Evolutionary conservation across 2,113 vertebrate genomes (phyloP).

Genomic region (Phainopepla nitens): DNA sequence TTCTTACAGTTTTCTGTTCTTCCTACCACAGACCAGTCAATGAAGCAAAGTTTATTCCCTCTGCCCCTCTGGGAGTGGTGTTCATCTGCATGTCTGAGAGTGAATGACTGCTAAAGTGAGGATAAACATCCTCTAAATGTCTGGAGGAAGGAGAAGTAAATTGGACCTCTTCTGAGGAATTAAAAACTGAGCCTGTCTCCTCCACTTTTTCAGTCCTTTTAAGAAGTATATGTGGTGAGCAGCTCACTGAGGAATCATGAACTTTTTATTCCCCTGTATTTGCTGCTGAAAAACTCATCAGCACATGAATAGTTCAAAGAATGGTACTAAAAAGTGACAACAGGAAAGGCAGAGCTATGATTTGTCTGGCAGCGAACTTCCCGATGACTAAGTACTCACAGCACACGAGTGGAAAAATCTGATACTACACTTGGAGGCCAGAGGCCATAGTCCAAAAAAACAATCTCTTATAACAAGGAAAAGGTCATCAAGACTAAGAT

Average conservation of each 20-base stretch:
- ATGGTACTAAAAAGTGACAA: slow-evolving; percentile 40
- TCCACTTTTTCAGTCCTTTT: neutral
- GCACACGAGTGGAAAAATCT: slow-evolving; percentile 46
- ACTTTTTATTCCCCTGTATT: neutral
- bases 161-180: neutral
- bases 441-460: slow-evolving; percentile 18
- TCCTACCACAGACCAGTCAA: slow-evolving; percentile 1
- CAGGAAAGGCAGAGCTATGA: slow-evolving; percentile 43
- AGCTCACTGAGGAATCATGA: neutral
- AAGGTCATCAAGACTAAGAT: slow-evolving; percentile 41
- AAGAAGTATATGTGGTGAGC: neutral
- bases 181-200: neutral
- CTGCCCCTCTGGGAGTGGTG: neutral
- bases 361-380: slow-evolving; percentile 1
- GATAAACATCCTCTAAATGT: neutral
- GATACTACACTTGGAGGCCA: slow-evolving; percentile 25
- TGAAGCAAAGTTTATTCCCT: slow-evolving; percentile 33
- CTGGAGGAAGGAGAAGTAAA: neutral
- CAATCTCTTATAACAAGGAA: slow-evolving; percentile 9
- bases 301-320: slow-evolving; percentile 27
- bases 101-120: neutral
- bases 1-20: slow-evolving; percentile 12
- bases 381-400: slow-evolving; percentile 34
- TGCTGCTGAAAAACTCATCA: slow-evolving; percentile 26
- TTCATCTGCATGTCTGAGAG: neutral